Conservation (phyloP, 37 sponge, comb jelly and placozoan genomes). For the Spongia lamella region DNA sequence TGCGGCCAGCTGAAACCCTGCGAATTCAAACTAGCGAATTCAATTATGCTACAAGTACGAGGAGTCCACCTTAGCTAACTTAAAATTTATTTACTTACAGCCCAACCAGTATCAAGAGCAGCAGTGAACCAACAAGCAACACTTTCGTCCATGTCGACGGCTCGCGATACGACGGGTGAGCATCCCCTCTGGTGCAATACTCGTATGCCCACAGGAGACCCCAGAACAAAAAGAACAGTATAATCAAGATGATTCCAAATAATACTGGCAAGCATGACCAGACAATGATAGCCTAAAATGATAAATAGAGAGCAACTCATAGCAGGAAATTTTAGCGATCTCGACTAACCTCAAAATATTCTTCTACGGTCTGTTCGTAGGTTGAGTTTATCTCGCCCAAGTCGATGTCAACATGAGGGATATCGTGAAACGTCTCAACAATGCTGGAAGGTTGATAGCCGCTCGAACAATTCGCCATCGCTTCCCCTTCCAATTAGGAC, state of each 20-base stretch:
- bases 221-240: constrained; percentile 58
- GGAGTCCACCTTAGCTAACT: too few species aligned
- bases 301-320: not conserved
- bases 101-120: too few species aligned
- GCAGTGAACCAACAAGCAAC: too few species aligned
- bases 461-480: constrained; percentile 9
- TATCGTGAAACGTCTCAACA: constrained; percentile 51
- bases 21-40: too few species aligned
- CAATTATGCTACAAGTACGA: too few species aligned
- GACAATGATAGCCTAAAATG: constrained; percentile 56
- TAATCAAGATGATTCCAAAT: constrained; percentile 42
- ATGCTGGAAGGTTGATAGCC: constrained; percentile 25
- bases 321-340: not conserved
- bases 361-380: too few species aligned
- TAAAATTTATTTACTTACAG: too few species aligned
- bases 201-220: constrained; percentile 65
- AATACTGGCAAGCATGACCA: constrained; percentile 75
- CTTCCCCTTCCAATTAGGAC: too few species aligned
- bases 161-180: too few species aligned
- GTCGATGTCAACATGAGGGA: constrained; percentile 62
- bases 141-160: too few species aligned
- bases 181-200: constrained; percentile 9
- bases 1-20: too few species aligned
- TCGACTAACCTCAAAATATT: constrained; percentile 21
- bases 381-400: constrained; percentile 2